Evolutionary conservation across 1,140 invertebrate genomes (phyloP).

Genomic region (Drosophila ogumai): DNA sequence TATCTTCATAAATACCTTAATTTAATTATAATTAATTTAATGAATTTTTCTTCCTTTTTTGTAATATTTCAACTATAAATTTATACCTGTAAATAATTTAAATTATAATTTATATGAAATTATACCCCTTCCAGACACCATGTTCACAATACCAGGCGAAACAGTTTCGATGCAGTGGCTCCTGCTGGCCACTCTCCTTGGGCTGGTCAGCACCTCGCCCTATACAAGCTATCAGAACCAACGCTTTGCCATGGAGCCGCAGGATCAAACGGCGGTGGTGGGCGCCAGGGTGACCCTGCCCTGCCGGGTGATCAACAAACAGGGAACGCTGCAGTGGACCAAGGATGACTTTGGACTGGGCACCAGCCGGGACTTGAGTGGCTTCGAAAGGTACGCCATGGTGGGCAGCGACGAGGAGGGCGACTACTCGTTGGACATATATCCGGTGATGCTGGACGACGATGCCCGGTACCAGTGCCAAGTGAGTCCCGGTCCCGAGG

Average conservation of each 20-base stretch:
- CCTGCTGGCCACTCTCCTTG: constrained; percentile 6
- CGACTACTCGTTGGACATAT: constrained; percentile 90
- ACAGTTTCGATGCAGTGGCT: constrained; percentile 7
- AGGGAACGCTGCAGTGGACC: constrained; percentile 93
- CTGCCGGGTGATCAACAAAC: constrained; percentile 90
- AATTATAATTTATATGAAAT: no score
- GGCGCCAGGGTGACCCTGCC: constrained; percentile 89
- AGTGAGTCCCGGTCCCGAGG: constrained; percentile 88
- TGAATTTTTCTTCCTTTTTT: no score
- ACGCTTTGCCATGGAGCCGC: constrained; percentile 93
- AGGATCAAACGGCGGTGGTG: constrained; percentile 91
- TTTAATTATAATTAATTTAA: no score
- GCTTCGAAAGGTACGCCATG: constrained; percentile 93
- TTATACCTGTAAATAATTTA: no score
- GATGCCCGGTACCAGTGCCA: constrained; percentile 92
- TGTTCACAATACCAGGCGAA: neutral
- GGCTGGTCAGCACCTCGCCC: constrained; percentile 37
- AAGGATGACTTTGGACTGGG: constrained; percentile 94
- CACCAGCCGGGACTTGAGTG: constrained; percentile 90
- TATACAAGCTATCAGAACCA: constrained; percentile 86
- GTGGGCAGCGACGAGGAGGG: constrained; percentile 93
- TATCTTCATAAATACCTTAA: no score
- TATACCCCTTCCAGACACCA: neutral
- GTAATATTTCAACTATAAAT: no score
- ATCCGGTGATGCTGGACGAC: constrained; percentile 90